A percentile compares a stretch with the other conserved stretches of the same genome.
Evolutionary conservation across 2,888 invertebrate genomes (phyloP).

Genomic region (Torymus auratus): DNA sequence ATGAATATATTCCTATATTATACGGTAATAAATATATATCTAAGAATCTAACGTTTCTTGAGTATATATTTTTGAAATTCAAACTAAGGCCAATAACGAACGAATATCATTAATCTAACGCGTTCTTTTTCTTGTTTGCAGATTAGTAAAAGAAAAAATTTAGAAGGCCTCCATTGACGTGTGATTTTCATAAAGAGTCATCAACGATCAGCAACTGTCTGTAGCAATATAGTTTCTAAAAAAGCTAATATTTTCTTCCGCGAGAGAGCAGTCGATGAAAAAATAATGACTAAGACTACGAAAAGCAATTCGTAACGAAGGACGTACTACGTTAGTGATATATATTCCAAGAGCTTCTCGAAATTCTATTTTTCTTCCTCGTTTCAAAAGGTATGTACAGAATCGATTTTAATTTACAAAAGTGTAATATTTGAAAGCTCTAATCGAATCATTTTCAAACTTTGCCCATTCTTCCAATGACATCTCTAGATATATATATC

Average conservation of each 20-base stretch:
- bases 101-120: neutral
- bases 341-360: neutral
- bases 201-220: slow-evolving; percentile 12
- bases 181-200: neutral
- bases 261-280: neutral
- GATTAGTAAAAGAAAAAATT: neutral
- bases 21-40: no score
- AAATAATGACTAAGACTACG: neutral
- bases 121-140: neutral
- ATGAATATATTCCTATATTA: neutral
- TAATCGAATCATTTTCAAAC: no score
- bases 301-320: neutral
- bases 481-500: no score
- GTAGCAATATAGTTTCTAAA: slow-evolving; percentile 13
- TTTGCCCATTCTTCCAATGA: no score
- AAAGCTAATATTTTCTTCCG: neutral
- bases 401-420: no score
- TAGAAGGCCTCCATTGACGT: neutral
- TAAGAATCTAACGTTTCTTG: no score
- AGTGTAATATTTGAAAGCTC: no score
- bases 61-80: neutral
- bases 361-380: neutral
- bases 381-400: no score
- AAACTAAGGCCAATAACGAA: neutral
- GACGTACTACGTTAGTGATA: neutral